phyloP scores from a whole-genome alignment of 2,113 vertebrate species.

The Chascanopsetta lugubris region DNA sequence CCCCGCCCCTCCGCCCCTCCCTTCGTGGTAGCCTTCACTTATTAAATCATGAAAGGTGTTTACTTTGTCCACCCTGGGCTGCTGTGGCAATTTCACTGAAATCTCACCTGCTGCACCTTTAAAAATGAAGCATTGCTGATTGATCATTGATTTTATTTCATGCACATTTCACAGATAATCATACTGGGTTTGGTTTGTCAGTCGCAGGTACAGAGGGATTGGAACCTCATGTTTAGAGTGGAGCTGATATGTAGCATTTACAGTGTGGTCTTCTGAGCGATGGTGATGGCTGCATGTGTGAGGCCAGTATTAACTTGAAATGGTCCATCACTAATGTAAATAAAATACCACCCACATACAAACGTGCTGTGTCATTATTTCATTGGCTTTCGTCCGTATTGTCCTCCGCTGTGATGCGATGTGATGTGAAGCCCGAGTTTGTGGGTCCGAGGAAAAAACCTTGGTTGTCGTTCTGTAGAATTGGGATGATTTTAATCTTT shows the following conservation, averaged over 20 bases:
- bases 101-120: too few species aligned
- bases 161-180: slow-evolving; percentile 18
- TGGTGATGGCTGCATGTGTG: slow-evolving; percentile 47
- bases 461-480: too few species aligned
- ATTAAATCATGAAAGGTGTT: slow-evolving; percentile 5
- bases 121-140: too few species aligned
- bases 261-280: slow-evolving; percentile 29
- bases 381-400: background rate
- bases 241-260: slow-evolving; percentile 21
- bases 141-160: too few species aligned
- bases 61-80: too few species aligned
- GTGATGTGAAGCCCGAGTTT: too few species aligned
- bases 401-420: background rate
- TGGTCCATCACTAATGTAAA: slow-evolving; percentile 64
- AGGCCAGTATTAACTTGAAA: slow-evolving; percentile 59
- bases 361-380: background rate
- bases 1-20: too few species aligned
- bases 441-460: too few species aligned
- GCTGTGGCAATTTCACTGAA: too few species aligned
- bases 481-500: background rate
- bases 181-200: background rate
- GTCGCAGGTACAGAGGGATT: background rate
- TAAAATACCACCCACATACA: slow-evolving; percentile 43
- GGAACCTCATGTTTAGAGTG: slow-evolving; percentile 18
- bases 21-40: too few species aligned